Evolutionary conservation across 2,888 invertebrate species (phyloP), one percentile per base, ranked within the genome.

Genomic region (Cheilosia variabilis): DNA sequence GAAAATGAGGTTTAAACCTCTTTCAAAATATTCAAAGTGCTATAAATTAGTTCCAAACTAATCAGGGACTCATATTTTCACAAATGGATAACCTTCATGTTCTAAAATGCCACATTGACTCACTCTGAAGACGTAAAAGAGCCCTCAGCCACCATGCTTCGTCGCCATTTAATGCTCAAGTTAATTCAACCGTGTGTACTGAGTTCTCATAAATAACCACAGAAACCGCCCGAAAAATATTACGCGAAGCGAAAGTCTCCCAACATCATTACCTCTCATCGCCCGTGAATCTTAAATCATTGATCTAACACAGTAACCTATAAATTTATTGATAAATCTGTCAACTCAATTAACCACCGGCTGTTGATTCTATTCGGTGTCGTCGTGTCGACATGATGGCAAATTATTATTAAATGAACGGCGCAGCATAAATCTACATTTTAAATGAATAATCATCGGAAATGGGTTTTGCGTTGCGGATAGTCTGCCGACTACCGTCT

Each of bases 371-470:
- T 34, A 76, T 72, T 76, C 37, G 10, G 37, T 37, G 37, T 37
- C 13, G 37, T 37, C 60, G 62, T 76, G 66, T 76, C 76, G 71
- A 76, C 55, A 71, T 71, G 75, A 69, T 60, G 55, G 71, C 47
- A 81, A 81, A 80, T 80, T 80, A 76, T 77, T 77, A 80, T 80
- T 69, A 62, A 80, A 71, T 60, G 80, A 84, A 71, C 55, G 45
- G 53, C 27, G 15, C 71, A 76, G 37, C 37, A 80, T 86, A 80
- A 76, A 86, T 86, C 76, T 71, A 57, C 80, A 86, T 86, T 80
- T 86, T 71, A 76, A 86, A 72, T 71, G 55, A 45, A 69, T 65
- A 65, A 78, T 73, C 78, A 78, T 60, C 84, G 66, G 65, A 66
- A 80, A 76, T 80, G 57, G 58, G 63, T 47, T 52, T 37, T 37